Percentiles rank a stretch among this genome's conserved stretches.
Conservation (phyloP, 2,888 invertebrate species). For the Pycnomerus fuliginosus region DNA sequence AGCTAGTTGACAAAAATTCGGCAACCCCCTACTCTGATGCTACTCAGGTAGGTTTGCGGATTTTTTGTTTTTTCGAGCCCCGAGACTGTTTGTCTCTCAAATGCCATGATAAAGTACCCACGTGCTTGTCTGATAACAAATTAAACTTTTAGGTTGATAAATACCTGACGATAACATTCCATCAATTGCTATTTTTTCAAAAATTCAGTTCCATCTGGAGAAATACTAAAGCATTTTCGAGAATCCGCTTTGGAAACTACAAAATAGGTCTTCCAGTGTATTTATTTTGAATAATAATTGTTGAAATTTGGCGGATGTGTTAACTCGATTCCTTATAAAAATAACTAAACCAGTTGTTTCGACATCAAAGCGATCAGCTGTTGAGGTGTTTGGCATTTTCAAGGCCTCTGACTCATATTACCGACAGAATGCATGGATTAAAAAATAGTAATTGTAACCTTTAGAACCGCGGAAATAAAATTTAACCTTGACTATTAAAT, state of each 20-base stretch:
- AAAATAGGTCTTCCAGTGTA: too few species aligned
- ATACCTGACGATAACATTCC: too few species aligned
- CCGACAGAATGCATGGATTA: constrained; percentile 25
- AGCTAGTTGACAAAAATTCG: constrained; percentile 86
- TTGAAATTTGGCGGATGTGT: constrained; percentile 3
- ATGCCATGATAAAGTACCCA: too few species aligned
- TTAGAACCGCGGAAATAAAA: constrained; percentile 28
- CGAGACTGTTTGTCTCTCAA: too few species aligned
- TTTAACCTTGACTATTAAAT: constrained; percentile 23
- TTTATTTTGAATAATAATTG: too few species aligned
- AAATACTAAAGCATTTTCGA: too few species aligned
- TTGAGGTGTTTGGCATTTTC: constrained; percentile 47
- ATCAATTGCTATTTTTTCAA: too few species aligned
- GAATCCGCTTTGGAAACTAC: too few species aligned
- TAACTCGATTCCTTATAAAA: constrained; percentile 4
- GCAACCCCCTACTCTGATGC: constrained; percentile 97
- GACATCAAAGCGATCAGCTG: constrained; percentile 34
- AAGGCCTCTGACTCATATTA: constrained; percentile 44
- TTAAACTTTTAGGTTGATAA: too few species aligned
- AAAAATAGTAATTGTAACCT: constrained; percentile 31
- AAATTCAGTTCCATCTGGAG: too few species aligned
- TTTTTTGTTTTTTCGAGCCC: too few species aligned
- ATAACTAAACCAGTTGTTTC: constrained; percentile 3
- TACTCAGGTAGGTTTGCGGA: constrained; percentile 76
- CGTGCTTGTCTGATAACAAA: too few species aligned